Evolutionary conservation across 2,113 vertebrate species (phyloP).

Genomic region (Phylloscopus trochiloides): DNA sequence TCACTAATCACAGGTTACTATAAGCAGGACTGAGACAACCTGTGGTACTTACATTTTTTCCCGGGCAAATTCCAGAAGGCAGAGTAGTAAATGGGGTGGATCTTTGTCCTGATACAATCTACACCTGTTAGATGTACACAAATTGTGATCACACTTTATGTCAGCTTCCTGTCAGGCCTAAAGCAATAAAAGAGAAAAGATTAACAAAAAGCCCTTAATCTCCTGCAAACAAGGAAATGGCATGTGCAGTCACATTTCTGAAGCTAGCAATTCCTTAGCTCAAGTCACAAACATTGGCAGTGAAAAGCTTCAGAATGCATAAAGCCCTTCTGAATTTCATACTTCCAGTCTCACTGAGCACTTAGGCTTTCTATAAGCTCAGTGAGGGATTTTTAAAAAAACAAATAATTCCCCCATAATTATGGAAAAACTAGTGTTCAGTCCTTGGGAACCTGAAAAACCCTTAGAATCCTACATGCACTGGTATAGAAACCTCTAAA

Average conservation of each 20-base stretch:
- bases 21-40: neutral
- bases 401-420: neutral
- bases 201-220: neutral
- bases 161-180: neutral
- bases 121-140: neutral
- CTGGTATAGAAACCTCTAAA: neutral
- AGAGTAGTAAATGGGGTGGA: neutral
- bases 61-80: neutral
- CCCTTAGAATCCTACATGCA: neutral
- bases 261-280: neutral
- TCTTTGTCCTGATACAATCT: neutral
- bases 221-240: neutral
- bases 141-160: neutral
- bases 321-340: neutral
- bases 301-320: neutral
- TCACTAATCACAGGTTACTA: neutral
- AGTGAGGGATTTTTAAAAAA: neutral
- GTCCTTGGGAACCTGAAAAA: neutral
- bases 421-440: neutral
- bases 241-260: neutral
- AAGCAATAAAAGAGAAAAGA: neutral
- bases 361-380: neutral
- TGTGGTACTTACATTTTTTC: neutral
- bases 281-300: neutral
- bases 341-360: neutral